These are phyloP conservation scores for Misgurnus mizolepis DNA, from an alignment of 2,113 vertebrate genomes.

Conservation along the genomic window DNA sequence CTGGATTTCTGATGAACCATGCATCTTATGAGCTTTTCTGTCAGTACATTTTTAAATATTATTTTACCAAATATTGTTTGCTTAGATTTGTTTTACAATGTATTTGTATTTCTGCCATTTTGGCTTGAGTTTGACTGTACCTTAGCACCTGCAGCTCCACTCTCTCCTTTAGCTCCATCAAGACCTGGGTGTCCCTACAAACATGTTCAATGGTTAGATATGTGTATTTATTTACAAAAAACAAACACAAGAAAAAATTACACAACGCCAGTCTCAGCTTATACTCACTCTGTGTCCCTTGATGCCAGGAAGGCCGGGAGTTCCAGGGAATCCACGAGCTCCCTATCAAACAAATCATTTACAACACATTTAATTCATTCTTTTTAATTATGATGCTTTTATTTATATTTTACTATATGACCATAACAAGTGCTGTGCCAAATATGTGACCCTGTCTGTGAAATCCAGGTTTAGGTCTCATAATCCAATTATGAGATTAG, in stretches of 20 bases:
- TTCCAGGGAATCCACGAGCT: conserved; percentile 95
- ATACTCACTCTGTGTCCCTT: conserved; percentile 94
- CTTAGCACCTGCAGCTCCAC: conserved; percentile 89
- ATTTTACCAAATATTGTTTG: neutral
- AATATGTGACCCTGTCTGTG: too few species aligned
- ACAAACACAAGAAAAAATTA: neutral
- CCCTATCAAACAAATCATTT: conserved; percentile 73
- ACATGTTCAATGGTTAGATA: conserved; percentile 43
- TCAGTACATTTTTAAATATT: neutral
- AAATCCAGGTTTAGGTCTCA: too few species aligned
- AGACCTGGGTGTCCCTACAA: conserved; percentile 90
- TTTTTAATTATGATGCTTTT: neutral
- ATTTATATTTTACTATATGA: neutral
- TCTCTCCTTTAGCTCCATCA: conserved; percentile 91
- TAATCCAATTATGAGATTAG: too few species aligned
- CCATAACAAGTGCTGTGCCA: too few species aligned
- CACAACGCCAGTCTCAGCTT: neutral
- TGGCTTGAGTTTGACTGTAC: conserved; percentile 59
- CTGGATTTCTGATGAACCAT: neutral
- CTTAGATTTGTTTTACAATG: neutral
- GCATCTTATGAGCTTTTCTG: neutral
- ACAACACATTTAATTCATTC: neutral
- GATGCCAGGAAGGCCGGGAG: conserved; percentile 94
- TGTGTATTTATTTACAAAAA: conserved; percentile 30
- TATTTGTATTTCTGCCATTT: neutral